These are phyloP conservation scores for Phyllotreta striolata DNA, from an alignment of 2,888 invertebrate species.

Conservation along the genomic window DNA sequence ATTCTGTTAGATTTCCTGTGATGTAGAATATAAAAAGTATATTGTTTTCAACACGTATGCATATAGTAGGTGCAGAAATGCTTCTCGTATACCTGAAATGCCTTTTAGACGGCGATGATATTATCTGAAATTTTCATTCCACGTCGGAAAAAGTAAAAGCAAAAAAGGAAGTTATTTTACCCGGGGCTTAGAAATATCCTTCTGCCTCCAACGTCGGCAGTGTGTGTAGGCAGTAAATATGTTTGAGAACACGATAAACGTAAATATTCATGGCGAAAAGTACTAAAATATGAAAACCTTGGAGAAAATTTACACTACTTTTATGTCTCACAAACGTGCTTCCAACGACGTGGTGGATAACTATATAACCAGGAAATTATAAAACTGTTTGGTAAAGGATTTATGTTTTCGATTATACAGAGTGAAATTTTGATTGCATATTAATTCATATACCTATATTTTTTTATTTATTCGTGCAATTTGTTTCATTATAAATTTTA, in stretches of 20 bases:
- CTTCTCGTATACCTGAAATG: too few species aligned
- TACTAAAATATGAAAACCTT: constrained; percentile 56
- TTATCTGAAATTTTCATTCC: constrained; percentile 11
- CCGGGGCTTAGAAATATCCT: constrained; percentile 17
- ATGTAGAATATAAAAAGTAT: too few species aligned
- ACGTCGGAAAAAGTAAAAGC: constrained; percentile 14
- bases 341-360: constrained; percentile 42
- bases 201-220: constrained; percentile 16
- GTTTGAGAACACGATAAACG: constrained; percentile 44
- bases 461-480: background rate
- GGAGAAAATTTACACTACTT: constrained; percentile 51
- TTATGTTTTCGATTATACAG: constrained; percentile 1
- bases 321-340: constrained; percentile 53
- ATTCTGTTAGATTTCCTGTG: too few species aligned
- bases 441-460: background rate
- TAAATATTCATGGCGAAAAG: constrained; percentile 51
- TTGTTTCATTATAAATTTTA: too few species aligned
- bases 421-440: background rate
- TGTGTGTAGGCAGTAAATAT: constrained; percentile 35
- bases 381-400: constrained; percentile 22
- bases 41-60: background rate
- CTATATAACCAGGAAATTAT: constrained; percentile 34
- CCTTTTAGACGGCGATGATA: background rate
- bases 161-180: constrained; percentile 14
- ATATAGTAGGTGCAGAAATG: background rate